phyloP scores from a whole-genome alignment of 1,140 invertebrate genomes.

The Cyphomyrmex costatus region DNA sequence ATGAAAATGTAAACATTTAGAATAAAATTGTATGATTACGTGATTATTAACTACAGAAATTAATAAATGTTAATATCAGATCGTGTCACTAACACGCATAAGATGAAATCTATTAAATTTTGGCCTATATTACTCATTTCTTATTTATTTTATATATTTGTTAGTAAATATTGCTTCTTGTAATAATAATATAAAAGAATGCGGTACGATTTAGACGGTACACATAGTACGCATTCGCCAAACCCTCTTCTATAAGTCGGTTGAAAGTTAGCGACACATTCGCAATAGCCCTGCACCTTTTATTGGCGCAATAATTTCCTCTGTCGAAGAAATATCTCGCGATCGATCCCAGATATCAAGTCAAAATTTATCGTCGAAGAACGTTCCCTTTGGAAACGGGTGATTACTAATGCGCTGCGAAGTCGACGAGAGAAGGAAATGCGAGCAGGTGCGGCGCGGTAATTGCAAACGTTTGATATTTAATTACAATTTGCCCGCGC shows the following conservation, averaged over 20 bases:
- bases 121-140: no score
- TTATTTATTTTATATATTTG: no score
- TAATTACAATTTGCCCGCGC: conserved; percentile 82
- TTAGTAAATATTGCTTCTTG: no score
- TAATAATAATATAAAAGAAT: no score
- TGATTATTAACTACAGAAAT: no score
- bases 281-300: not conserved
- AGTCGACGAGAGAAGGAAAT: conserved; percentile 59
- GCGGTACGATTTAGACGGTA: no score
- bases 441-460: conserved; percentile 80
- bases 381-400: conserved; percentile 51
- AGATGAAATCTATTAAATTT: no score
- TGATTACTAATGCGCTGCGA: conserved; percentile 23
- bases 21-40: no score
- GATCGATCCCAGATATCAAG: conserved; percentile 37
- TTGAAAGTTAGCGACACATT: not conserved
- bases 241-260: not conserved
- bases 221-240: no score
- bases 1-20: no score
- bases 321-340: conserved; percentile 23
- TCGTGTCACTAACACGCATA: no score
- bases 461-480: conserved; percentile 85
- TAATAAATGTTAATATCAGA: no score
- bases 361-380: conserved; percentile 65
- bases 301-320: not conserved